These are phyloP conservation scores for Lethocerus indicus DNA, from an alignment of 1,140 invertebrate species.

Conservation along the genomic window DNA sequence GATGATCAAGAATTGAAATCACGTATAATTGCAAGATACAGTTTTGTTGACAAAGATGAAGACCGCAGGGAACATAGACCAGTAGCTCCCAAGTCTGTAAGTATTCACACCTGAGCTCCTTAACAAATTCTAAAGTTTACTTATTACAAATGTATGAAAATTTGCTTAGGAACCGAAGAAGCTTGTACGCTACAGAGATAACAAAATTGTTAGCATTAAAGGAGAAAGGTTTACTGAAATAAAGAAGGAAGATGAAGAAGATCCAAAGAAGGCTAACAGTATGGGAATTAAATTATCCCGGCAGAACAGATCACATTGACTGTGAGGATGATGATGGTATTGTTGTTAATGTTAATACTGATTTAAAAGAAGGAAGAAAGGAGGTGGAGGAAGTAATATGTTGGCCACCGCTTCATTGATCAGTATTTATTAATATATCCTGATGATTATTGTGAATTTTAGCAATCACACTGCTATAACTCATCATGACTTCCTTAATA, in stretches of 20 bases:
- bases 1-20: constrained; percentile 66
- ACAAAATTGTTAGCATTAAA: constrained; percentile 86
- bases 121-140: no score
- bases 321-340: no score
- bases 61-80: constrained; percentile 75
- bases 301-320: no score
- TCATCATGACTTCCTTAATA: no score
- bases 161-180: constrained; percentile 65
- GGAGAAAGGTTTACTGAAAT: constrained; percentile 86
- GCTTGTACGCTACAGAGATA: constrained; percentile 80
- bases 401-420: no score
- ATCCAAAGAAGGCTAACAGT: constrained; percentile 23
- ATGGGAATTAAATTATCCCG: no score
- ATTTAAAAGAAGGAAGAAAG: no score
- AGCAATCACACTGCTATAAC: no score
- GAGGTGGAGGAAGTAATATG: no score
- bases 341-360: no score
- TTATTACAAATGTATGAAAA: background rate
- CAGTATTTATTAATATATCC: no score
- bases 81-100: constrained; percentile 64
- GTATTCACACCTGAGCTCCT: constrained; percentile 15
- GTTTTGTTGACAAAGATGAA: constrained; percentile 79
- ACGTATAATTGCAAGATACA: constrained; percentile 70
- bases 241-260: constrained; percentile 65
- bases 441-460: no score